These are phyloP conservation scores for Eupithecia subfuscata DNA, from an alignment of 2,888 invertebrate species.

Conservation along the genomic window DNA sequence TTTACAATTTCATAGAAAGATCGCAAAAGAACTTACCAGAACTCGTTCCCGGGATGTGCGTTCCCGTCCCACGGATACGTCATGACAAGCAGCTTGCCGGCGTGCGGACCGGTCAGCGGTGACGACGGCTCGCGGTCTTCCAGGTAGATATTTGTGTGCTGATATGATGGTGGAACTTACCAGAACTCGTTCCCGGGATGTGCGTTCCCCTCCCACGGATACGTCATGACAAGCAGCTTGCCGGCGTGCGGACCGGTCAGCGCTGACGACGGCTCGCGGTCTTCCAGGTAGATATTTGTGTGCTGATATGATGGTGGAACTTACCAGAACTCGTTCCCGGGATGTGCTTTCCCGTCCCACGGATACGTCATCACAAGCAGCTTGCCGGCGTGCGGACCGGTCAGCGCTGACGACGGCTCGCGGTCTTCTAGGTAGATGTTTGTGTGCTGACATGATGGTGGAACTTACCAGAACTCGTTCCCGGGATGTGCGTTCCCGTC, in stretches of 20 bases:
- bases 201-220: conserved; percentile 90
- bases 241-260: conserved; percentile 73
- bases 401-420: no score
- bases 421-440: no score
- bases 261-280: conserved; percentile 82
- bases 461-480: conserved; percentile 14
- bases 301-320: no score
- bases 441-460: no score
- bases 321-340: conserved; percentile 1
- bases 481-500: no score
- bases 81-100: conserved; percentile 80
- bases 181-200: conserved; percentile 90
- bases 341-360: no score
- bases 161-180: conserved; percentile 64
- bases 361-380: no score
- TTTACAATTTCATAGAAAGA: no score
- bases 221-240: conserved; percentile 84
- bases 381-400: no score
- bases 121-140: conserved; percentile 80
- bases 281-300: conserved; percentile 43
- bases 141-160: conserved; percentile 46
- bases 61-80: conserved; percentile 90
- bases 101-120: conserved; percentile 71
- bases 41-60: conserved; percentile 89
- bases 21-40: conserved; percentile 75